Evolutionary conservation across 2,113 vertebrate genomes (phyloP), one percentile per base, ranked within the genome.

Genomic region (Hiodon alosoides): DNA sequence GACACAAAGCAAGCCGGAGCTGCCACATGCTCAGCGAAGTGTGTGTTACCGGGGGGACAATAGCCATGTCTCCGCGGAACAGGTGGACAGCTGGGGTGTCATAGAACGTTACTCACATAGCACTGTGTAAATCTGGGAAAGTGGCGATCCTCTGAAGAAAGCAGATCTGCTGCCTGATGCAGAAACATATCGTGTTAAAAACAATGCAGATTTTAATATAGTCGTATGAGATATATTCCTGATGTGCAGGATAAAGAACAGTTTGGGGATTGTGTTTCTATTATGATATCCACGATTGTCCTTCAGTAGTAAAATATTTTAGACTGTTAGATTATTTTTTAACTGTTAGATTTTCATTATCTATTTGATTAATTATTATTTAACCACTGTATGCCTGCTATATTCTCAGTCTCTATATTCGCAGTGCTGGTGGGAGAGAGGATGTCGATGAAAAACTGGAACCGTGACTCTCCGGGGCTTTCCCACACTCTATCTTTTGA

Each of bases 61-160:
- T 77, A 65, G 60, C 51, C 14, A 68, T 57, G 55, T 79, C 77
- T 82, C 67, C 73, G 69, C 76, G 79, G 60, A 69, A 67, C 8
- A 72, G 71, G 71, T 74, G 69, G 55, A 78, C 72, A 76, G 77
- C 73, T 72, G 76, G 69, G 80, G 74, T 70, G 11, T 46, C 76
- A 71, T 78, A 77, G 69, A 78, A 80, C 75, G 75, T 78, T 74
- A 67, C 77, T 81, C 85, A 87, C 86, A 83, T 76, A 11, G 78
- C 73, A 82, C 76, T 84, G 85, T 84, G 84, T 87, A 85, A 81
- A 84, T 87, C 81, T 90, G 89, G 84, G 89, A 90, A 90, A 90
- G 83, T 84, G 77, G 76, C 89, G 86, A 89, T 86, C 89, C 85
- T 80, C 69, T 66, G 53, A 80, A 84, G 83, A 77, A 81, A 86